Evolutionary conservation across 2,888 invertebrate genomes (phyloP), one percentile per base, ranked within the genome.

Genomic region (Drosophila birchii): DNA sequence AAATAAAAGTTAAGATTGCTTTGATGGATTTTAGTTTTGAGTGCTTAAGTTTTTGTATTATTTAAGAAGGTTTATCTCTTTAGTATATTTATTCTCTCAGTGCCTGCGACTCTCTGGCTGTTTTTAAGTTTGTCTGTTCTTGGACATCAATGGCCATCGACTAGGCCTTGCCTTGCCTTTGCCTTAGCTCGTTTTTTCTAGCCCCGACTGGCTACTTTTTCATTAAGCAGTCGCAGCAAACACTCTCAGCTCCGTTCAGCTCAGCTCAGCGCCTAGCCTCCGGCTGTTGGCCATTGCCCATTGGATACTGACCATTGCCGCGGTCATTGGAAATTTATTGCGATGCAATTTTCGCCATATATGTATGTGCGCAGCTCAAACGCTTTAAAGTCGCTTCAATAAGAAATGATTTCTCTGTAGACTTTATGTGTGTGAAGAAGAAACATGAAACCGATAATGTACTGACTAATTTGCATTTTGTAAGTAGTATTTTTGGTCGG

Each of bases 71-170:
- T 5, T 51, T 34, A 16, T 8, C 14, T 11, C 0, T 20, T 20
- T 1, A 5, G 0, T 9, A 1, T 3, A 0, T 8, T 14, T 9
- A 20, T 20, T 51, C 8, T 51, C 51, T 23, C 32, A 59, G 60
- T 60, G 60, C 11, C 23, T 60, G 60, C 14, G n/a, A 12, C 60
- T 41, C 41, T 53, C 63, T 38, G 45, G 39, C 53, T 11, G 14
- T 8, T 67, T 60, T 51, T 57, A 60, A 44, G 51, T 51, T 64
- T 54, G 32, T 39, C 58, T 43, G 85, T 85, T 89, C 89, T 89
- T 78, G 78, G 62, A 55, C 89, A 89, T 85, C 89, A 89, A 85
- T 75, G 82, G 62, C 75, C 69, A 67, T 76, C 67, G 78, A 71
- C 62, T 69, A 67, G 78, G 53, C 67, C 67, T 63, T 86, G 29